These are phyloP conservation scores for Diacarnus erythraeanus DNA, from an alignment of 37 sponge, comb jelly and placozoan genomes.

Conservation along the genomic window DNA sequence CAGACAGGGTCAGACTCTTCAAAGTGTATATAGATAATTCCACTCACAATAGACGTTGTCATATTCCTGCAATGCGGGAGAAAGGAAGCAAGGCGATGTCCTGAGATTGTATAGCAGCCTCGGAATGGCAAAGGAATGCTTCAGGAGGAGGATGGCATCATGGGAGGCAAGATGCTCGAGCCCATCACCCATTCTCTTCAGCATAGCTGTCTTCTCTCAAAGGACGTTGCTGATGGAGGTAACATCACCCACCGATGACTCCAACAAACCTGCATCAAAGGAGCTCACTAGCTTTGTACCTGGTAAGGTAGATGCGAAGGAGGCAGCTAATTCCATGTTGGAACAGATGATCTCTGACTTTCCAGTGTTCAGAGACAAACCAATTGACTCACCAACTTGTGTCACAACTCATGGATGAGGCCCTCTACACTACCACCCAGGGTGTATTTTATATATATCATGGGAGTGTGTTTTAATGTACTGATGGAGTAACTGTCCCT, in stretches of 20 bases:
- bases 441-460: too few species aligned
- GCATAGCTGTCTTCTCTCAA: not conserved
- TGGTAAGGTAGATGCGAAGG: not conserved
- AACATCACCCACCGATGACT: not conserved
- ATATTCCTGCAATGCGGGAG: not conserved
- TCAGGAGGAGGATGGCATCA: constrained; percentile 35
- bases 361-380: not conserved
- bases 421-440: constrained; percentile 1
- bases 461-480: too few species aligned
- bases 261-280: not conserved
- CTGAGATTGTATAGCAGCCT: constrained; percentile 41
- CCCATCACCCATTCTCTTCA: constrained; percentile 16
- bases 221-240: not conserved
- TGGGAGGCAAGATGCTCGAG: constrained; percentile 26
- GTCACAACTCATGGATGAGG: not conserved
- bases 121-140: constrained; percentile 48
- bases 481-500: too few species aligned
- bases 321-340: not conserved
- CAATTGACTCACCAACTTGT: not conserved
- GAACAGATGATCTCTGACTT: not conserved
- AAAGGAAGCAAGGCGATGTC: constrained; percentile 39
- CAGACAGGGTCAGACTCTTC: constrained; percentile 29
- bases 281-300: not conserved
- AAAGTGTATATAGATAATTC: constrained; percentile 21
- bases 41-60: constrained; percentile 12